Conservation (phyloP, 2,888 invertebrate species). For the Aspidiotus destructor region DNA sequence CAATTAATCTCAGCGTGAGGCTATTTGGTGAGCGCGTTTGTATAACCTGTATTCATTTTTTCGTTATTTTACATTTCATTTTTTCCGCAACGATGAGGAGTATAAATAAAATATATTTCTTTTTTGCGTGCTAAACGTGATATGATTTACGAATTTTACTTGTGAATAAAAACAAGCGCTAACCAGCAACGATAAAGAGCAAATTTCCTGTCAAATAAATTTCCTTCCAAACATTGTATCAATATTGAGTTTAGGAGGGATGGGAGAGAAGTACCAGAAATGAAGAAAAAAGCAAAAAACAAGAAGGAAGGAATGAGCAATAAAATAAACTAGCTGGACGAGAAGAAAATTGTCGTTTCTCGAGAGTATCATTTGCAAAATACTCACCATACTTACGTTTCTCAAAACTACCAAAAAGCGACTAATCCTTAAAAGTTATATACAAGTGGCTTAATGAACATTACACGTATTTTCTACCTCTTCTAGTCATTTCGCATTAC, state of each 20-base stretch:
- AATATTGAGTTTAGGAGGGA: background rate
- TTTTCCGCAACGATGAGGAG: background rate
- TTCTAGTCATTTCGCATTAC: no score
- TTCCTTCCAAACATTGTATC: background rate
- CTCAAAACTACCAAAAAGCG: no score
- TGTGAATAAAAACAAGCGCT: background rate
- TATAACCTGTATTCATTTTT: no score
- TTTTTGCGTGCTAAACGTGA: conserved; percentile 2
- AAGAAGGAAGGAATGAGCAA: background rate
- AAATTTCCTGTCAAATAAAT: background rate
- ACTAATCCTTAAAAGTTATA: no score
- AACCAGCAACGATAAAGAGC: background rate
- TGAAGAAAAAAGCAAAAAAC: conserved; percentile 4
- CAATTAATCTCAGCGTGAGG: no score
- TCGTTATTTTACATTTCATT: background rate
- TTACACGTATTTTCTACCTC: conserved; percentile 7
- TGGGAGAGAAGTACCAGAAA: background rate
- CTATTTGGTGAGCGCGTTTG: no score
- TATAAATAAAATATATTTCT: background rate
- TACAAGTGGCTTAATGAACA: conserved; percentile 16
- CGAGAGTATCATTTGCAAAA: no score
- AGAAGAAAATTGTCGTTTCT: background rate
- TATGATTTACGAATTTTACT: background rate
- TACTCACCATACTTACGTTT: no score
- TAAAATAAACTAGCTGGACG: background rate